Conservation (phyloP, 2,797 vertebrate species). For the Sciurus vulgaris region DNA sequence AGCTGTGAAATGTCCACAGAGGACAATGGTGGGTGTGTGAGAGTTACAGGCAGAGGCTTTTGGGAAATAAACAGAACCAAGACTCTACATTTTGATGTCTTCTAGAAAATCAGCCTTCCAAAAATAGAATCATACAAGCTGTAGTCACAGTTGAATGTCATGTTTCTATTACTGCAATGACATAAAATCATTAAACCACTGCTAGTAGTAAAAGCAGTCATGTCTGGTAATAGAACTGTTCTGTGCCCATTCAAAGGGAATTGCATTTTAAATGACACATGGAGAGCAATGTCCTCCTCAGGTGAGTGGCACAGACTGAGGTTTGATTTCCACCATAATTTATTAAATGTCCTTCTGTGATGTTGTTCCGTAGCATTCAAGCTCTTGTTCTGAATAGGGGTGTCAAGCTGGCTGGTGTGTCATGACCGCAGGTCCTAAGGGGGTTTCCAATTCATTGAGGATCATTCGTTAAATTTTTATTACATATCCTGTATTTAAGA, state of each 20-base stretch:
- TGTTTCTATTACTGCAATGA: conserved; percentile 59
- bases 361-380: neutral
- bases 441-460: neutral
- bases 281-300: neutral
- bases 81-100: conserved; percentile 45
- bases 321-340: conserved; percentile 20
- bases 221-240: conserved; percentile 35
- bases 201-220: conserved; percentile 44
- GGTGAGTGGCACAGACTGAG: neutral
- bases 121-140: conserved; percentile 58
- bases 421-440: neutral
- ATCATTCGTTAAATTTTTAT: neutral
- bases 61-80: conserved; percentile 60
- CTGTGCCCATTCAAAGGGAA: conserved; percentile 8
- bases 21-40: neutral
- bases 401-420: neutral
- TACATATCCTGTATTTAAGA: neutral
- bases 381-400: neutral
- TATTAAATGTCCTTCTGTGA: conserved; percentile 33
- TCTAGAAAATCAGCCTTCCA: conserved; percentile 61
- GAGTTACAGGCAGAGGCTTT: conserved; percentile 8
- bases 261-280: conserved; percentile 54
- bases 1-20: neutral
- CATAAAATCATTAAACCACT: conserved; percentile 76
- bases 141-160: conserved; percentile 69